These are phyloP conservation scores for Drosophila acutilabella DNA, from an alignment of 2,888 invertebrate species.

Conservation along the genomic window DNA sequence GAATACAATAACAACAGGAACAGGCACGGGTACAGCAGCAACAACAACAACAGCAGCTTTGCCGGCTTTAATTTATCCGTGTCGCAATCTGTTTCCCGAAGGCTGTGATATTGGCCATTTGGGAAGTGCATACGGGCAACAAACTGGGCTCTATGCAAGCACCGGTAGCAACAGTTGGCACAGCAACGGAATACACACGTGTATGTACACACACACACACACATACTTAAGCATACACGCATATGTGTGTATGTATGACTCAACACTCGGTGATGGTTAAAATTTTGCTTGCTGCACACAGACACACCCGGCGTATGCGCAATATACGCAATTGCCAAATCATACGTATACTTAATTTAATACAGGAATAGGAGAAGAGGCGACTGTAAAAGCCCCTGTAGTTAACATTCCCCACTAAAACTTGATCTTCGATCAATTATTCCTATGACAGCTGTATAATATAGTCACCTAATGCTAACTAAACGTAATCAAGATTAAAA, in stretches of 20 bases:
- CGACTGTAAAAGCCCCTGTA: background rate
- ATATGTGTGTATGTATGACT: background rate
- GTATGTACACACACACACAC: slow-evolving; percentile 56
- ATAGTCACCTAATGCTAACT: too few relatives aligned
- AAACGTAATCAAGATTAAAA: too few relatives aligned
- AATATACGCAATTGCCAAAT: slow-evolving; percentile 53
- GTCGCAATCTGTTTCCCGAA: slow-evolving; percentile 81
- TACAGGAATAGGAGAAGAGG: slow-evolving; percentile 4
- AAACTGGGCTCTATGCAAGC: slow-evolving; percentile 31
- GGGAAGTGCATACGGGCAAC: slow-evolving; percentile 53
- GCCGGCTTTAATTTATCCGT: slow-evolving; percentile 77
- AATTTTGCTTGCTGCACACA: background rate
- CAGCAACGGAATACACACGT: slow-evolving; percentile 67
- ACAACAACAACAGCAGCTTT: slow-evolving; percentile 25
- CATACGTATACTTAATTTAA: slow-evolving; percentile 32
- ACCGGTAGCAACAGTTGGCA: slow-evolving; percentile 49
- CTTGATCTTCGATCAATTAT: too few relatives aligned
- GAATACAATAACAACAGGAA: background rate
- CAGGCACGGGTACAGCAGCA: background rate
- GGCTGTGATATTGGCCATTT: slow-evolving; percentile 80
- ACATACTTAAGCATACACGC: slow-evolving; percentile 21
- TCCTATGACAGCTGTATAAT: too few relatives aligned
- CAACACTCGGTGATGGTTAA: slow-evolving; percentile 38
- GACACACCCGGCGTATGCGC: slow-evolving; percentile 58
- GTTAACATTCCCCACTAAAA: too few relatives aligned